A percentile compares a stretch with the other conserved stretches of the same genome.
Conservation (phyloP, 1,140 invertebrate genomes). For the Campoletis sonorensis region DNA sequence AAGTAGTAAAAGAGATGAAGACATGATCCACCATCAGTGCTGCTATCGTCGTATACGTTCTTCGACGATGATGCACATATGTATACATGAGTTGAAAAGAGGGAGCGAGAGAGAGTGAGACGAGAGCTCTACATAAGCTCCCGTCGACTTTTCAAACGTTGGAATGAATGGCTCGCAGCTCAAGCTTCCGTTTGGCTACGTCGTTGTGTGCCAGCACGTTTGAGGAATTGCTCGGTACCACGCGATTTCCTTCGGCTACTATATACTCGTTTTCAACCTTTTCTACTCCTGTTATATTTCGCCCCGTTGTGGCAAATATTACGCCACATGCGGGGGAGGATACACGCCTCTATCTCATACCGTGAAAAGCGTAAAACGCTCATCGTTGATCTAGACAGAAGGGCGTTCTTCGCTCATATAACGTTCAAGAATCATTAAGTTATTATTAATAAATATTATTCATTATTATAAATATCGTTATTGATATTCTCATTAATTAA, state of each 20-base stretch:
- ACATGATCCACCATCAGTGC: slow-evolving; percentile 4
- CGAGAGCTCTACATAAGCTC: slow-evolving; percentile 29
- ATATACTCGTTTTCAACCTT: slow-evolving; percentile 55
- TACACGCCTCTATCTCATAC: not conserved
- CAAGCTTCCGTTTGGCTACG: slow-evolving; percentile 31
- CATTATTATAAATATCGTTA: no score
- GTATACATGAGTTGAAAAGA: slow-evolving; percentile 3
- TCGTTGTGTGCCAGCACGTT: slow-evolving; percentile 38
- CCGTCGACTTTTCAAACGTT: slow-evolving; percentile 52
- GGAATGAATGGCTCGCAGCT: slow-evolving; percentile 49
- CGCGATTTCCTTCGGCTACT: slow-evolving; percentile 50
- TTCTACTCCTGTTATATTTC: slow-evolving; percentile 39
- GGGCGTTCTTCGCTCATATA: slow-evolving; percentile 29
- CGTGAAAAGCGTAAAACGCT: slow-evolving; percentile 36
- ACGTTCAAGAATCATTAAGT: no score
- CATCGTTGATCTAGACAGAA: slow-evolving; percentile 2
- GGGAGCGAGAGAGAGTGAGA: no score
- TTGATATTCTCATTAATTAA: no score
- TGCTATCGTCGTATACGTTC: slow-evolving; percentile 19
- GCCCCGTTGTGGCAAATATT: slow-evolving; percentile 36
- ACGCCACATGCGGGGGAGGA: not conserved
- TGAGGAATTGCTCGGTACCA: slow-evolving; percentile 50
- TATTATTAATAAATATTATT: no score
- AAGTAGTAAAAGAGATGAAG: slow-evolving; percentile 28
- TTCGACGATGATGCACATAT: slow-evolving; percentile 33